Conservation (phyloP, 2,888 invertebrate species). For the Cataglyphis livida region DNA sequence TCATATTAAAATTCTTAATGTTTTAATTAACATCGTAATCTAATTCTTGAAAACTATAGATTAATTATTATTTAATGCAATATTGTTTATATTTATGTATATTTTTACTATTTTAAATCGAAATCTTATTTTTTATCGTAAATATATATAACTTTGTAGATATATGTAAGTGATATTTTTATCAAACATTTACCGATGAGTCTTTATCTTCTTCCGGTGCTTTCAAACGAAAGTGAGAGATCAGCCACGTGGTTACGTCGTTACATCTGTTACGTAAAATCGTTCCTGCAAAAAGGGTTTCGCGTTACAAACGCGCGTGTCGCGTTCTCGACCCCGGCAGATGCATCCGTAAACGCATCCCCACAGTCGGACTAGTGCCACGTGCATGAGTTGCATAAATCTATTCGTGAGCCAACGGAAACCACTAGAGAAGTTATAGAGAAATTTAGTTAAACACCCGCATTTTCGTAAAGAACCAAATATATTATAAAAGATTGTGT, state of each 20-base stretch:
- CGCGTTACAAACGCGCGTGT: conserved; percentile 78
- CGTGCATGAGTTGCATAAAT: conserved; percentile 38
- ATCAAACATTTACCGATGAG: not conserved
- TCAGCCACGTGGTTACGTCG: conserved; percentile 74
- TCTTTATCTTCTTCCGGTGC: conserved; percentile 71
- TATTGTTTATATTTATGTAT: not conserved
- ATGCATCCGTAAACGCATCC: conserved; percentile 58
- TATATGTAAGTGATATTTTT: not conserved
- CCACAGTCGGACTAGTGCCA: not conserved
- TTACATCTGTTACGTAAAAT: conserved; percentile 81
- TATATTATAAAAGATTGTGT: not conserved
- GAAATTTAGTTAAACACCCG: not conserved
- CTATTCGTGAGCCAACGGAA: conserved; percentile 2
- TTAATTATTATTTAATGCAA: not conserved
- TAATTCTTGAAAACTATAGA: not conserved
- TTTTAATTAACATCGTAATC: not conserved
- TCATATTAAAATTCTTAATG: not conserved
- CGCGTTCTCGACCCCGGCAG: conserved; percentile 72
- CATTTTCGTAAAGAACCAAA: not conserved
- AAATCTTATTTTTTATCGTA: not conserved
- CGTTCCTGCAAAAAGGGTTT: conserved; percentile 73
- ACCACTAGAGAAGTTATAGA: not conserved
- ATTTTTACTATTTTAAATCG: not conserved
- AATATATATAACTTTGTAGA: not conserved
- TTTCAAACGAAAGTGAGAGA: conserved; percentile 57